Evolutionary conservation across 2,113 vertebrate genomes (phyloP), one percentile per base, ranked within the genome.

Genomic region (Colius striatus): DNA sequence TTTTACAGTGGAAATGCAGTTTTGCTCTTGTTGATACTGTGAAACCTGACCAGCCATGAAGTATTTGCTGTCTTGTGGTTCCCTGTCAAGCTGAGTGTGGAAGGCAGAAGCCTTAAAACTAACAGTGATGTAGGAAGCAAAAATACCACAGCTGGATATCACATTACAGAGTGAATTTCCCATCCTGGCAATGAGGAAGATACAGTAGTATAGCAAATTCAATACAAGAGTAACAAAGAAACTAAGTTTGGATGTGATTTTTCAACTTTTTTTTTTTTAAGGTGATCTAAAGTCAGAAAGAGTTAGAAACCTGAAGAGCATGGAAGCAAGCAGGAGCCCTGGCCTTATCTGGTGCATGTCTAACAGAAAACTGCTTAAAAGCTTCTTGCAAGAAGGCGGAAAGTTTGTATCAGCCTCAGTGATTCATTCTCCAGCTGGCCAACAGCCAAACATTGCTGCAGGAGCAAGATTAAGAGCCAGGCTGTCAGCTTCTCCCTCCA

Each of bases 361-460:
- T 2, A 91, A 79, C 50, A 92, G 74, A 84, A 90, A 93, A 94
- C 62, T 71, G 26, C 76, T 91, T n/a, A 94, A 91, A 89, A 63
- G 79, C 65, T 85, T 86, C 12, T 89, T 82, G 66, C 79, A 92
- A 84, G 47, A 68, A 89, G 50, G n/a, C 84, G 66, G 58, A 34
- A 90, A 89, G 50, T 25, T 91, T 84, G 63, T 68, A 57, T 85
- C 10, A 1, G 83, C 45, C 65, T 81, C 68, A 70, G 51, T 6
- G 74, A 87, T 89, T 87, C 77, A 27, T 53, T 76, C 84, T 82
- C 71, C 91, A 95, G 48, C 89, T 95, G 93, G 96, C 78, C 74
- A 89, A 79, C 19, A 76, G 89, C 91, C 91, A 97, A 75, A 67
- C 1, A 13, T 87, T 73, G 84, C 89, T 0, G 11, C 66, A 62